Evolutionary conservation across 1,140 invertebrate genomes (phyloP), one percentile per base, ranked within the genome.

Genomic region (Helicoverpa armigera): DNA sequence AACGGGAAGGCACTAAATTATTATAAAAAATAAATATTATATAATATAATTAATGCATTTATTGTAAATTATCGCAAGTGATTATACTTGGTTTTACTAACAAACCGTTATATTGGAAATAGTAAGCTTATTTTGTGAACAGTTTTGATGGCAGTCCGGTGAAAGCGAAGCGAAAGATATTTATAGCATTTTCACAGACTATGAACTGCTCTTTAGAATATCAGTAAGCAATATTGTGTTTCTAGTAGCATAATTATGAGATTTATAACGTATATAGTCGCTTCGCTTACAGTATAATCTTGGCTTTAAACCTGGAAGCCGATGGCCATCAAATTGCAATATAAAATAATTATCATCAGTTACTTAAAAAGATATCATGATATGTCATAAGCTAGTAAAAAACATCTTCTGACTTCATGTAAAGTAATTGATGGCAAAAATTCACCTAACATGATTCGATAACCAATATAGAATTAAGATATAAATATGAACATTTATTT

Each of bases 21-120:
- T 70, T 70, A 53, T 51, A 70, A 67, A 23, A 23, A 16, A 58
- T 18, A 16, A 58, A 3, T 58, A 58, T 70, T 23, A 23, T 23
- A 70, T 70, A 51, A 29, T 54, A 53, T 65, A 70, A 70, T 70
- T 70, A 70, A 70, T 70, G 67, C 67, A 70, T 70, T 70, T 70
- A 70, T 54, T 70, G 50, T 70, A 70, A 70, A 53, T 70, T 70
- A 70, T 70, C 67, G 67, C 67, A 53, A 53, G 31, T 70, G 10
- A 70, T 60, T 31, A n/a, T 4, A 50, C 60, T 29, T 54, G 50
- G 50, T 70, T 70, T 54, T 70, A 70, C 67, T 70, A 18, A 54
- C 23, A 53, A 31, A 53, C 18, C 51, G 18, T 11, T 70, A 10
- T 53, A 29, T 9, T 53, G 48, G 50, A 70, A 70, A 70, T 54